Evolutionary conservation across 2,797 vertebrate genomes (phyloP), one percentile per base, ranked within the genome.

Genomic region (Pteropus rufus): DNA sequence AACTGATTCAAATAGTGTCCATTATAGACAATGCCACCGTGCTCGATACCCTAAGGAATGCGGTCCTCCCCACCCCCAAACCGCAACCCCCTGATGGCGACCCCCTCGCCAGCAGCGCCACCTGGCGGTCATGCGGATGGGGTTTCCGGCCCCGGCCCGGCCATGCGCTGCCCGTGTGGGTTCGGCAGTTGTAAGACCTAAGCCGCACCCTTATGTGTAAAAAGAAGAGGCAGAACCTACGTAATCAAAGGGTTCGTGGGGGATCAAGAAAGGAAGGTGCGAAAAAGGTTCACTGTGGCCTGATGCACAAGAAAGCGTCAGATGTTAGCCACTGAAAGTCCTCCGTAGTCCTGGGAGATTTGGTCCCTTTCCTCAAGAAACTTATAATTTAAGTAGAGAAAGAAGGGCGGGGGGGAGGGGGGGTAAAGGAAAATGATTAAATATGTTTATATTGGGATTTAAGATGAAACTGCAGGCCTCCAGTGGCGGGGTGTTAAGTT

Each of bases 121-220:
- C 1, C 58, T 14, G 10, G 9, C 3, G 46, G 34, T 1, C 0
- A 21, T 0, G 23, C 5, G 8, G 52, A 6, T 0, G 0, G n/a
- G 49, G 8, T 60, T 41, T 39, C 21, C 5, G 15, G 23, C 31
- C 24, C 41, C 3, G 46, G 80, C 76, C 29, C 26, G 39, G 44
- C 29, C 8, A 3, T 0, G 6, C 10, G 0, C 4, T 1, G 21
- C 9, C 9, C 10, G 26, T 7, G 36, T 3, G 19, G 52, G 24
- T 0, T 24, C 23, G 2, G 29, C 5, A 36, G 49, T 7, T 8
- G 3, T 0, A 34, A 41, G 10, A 11, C 44, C 15, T 1, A 10
- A 60, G 58, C 36, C 34, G 5, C 3, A 6, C 0, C 73, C 15
- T 54, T 10, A 31, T 56, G 79, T 16, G 16, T 5, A 21, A 31